Conservation (phyloP, 2,113 vertebrate genomes). For the Esox niger region DNA sequence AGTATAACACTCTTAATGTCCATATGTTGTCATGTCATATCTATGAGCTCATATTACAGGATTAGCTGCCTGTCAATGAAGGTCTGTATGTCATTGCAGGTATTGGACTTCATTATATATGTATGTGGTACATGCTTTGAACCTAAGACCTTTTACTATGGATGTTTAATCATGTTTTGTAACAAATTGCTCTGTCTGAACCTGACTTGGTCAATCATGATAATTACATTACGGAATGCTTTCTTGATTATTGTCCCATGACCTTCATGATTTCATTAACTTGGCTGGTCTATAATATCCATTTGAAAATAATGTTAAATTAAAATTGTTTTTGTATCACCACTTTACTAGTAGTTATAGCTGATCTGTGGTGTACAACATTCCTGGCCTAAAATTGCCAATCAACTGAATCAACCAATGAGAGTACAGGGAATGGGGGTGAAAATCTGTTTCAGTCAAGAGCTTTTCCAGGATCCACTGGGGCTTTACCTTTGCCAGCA, state of each 20-base stretch:
- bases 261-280: background rate
- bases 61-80: conserved; percentile 24
- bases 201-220: background rate
- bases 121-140: too few relatives aligned
- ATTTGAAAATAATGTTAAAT: background rate
- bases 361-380: too few relatives aligned
- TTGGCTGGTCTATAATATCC: background rate
- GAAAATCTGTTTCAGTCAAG: too few relatives aligned
- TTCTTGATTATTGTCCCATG: background rate
- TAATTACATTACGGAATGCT: background rate
- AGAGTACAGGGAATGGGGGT: too few relatives aligned
- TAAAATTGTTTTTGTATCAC: too few relatives aligned
- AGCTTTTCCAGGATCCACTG: too few relatives aligned
- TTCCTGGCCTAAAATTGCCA: too few relatives aligned
- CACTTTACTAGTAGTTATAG: background rate
- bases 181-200: background rate
- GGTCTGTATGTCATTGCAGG: conserved; percentile 3
- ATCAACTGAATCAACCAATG: too few relatives aligned
- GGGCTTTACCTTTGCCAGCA: background rate
- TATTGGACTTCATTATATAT: background rate
- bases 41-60: conserved; percentile 7
- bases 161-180: background rate
- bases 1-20: background rate
- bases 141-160: background rate
- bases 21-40: background rate